Conservation (phyloP, 64 coral and sea anemone genomes). For the Acropora tenuis region DNA sequence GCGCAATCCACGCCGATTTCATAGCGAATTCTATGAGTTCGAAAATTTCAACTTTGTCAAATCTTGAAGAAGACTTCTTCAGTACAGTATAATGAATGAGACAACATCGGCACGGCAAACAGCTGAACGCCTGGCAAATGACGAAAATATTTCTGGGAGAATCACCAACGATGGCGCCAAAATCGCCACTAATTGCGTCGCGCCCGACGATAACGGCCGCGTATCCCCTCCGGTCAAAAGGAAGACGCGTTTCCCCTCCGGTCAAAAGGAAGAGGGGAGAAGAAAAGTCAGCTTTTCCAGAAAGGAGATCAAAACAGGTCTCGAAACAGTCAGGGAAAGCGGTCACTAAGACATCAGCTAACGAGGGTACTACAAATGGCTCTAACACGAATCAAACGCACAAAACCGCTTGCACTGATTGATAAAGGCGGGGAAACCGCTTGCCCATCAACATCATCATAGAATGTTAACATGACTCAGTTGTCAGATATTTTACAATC, state of each 20-base stretch:
- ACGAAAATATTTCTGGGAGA: not conserved
- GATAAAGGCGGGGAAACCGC: not conserved
- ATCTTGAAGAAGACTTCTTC: slow-evolving; percentile 7
- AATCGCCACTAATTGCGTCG: not conserved
- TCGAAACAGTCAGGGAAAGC: not conserved
- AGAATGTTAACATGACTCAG: not conserved
- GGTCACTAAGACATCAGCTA: not conserved
- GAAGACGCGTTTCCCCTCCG: not conserved
- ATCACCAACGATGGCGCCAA: not conserved
- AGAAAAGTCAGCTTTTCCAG: not conserved
- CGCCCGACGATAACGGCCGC: not conserved
- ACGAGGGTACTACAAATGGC: not conserved
- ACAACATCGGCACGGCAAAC: not conserved
- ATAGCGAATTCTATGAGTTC: not conserved
- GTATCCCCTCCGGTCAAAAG: not conserved
- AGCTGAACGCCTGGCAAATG: not conserved
- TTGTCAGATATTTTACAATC: not conserved
- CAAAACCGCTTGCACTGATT: not conserved
- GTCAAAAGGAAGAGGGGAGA: not conserved
- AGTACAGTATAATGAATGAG: not conserved
- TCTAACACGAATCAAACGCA: not conserved
- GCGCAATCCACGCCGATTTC: not conserved
- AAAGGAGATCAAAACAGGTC: not conserved
- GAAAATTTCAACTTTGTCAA: not conserved
- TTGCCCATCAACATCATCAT: not conserved